Evolutionary conservation across 1,140 invertebrate species (phyloP), one percentile per base, ranked within the genome.

Genomic region (Leucophenga varia): DNA sequence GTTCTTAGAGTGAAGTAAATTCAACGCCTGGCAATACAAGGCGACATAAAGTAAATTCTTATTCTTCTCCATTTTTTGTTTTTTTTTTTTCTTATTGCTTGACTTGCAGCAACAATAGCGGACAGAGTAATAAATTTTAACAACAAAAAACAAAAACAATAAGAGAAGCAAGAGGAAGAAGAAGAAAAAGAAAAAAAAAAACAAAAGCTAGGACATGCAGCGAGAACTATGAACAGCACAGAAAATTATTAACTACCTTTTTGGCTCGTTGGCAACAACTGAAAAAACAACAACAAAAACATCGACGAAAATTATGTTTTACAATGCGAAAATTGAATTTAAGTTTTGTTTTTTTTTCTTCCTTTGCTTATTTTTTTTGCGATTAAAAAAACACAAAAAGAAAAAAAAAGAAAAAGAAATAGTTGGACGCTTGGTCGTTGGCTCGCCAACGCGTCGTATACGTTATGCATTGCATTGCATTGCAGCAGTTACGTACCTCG

Each of bases 261-360:
- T n/a, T n/a, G n/a, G n/a, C n/a, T n/a, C n/a, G n/a, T n/a, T n/a
- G n/a, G n/a, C n/a, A 36, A 36, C 7, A 13, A 17, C 7, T 8
- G 14, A 36, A 36, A 36, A 36, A 6, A 8, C 7, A 5, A 13
- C 25, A 30, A 30, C 25, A 30, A 30, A 7, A 30, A 7, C 7
- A 30, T n/a, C 7, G 7, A 30, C 25, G 46, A 53, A 61, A 61
- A 61, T 61, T 61, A 61, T 61, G 59, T 61, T 61, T 61, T 61
- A 61, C 58, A 61, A 45, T 61, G 43, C 39, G 59, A 61, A 61
- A 61, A 61, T 61, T 61, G 58, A 61, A 61, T 61, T 61, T 42
- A 53, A 57, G 35, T 56, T 60, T 59, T 55, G 54, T 57, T 57
- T 57, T 57, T 22, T n/a, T n/a, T n/a, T n/a, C n/a, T n/a, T n/a